Evolutionary conservation across 2,797 vertebrate genomes (phyloP).

Genomic region (Myotis daubentonii): DNA sequence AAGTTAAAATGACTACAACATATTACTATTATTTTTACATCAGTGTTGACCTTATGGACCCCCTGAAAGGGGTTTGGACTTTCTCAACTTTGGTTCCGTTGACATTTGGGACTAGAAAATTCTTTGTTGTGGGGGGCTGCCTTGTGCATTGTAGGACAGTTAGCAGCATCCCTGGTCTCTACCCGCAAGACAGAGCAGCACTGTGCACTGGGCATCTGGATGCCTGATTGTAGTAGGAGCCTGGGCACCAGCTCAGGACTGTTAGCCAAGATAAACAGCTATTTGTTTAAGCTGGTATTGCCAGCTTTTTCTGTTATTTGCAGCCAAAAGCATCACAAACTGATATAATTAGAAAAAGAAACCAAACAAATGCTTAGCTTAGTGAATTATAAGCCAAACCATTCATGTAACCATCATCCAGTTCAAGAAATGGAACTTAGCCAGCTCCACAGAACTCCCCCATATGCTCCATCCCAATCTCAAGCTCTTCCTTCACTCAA

Average conservation of each 20-base stretch:
- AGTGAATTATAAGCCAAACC: conserved; percentile 31
- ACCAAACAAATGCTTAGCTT: conserved; percentile 26
- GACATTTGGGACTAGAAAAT: neutral
- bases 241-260: neutral
- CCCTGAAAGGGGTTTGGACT: neutral
- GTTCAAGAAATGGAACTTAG: conserved; percentile 4
- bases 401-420: conserved; percentile 6
- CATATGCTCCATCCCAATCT: neutral
- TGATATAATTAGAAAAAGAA: conserved; percentile 49
- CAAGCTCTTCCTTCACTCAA: conserved; percentile 28
- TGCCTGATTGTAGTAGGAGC: neutral
- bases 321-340: conserved; percentile 28
- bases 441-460: neutral
- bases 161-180: neutral
- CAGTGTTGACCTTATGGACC: neutral
- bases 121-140: neutral
- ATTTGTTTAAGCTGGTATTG: conserved; percentile 2
- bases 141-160: neutral
- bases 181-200: neutral
- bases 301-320: conserved; percentile 35
- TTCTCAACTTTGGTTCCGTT: neutral
- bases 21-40: neutral
- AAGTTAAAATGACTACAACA: neutral
- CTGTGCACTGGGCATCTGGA: neutral
- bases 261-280: conserved; percentile 24